These are phyloP conservation scores for Hormaphis cornu DNA, from an alignment of 1,140 invertebrate genomes.

Conservation along the genomic window DNA sequence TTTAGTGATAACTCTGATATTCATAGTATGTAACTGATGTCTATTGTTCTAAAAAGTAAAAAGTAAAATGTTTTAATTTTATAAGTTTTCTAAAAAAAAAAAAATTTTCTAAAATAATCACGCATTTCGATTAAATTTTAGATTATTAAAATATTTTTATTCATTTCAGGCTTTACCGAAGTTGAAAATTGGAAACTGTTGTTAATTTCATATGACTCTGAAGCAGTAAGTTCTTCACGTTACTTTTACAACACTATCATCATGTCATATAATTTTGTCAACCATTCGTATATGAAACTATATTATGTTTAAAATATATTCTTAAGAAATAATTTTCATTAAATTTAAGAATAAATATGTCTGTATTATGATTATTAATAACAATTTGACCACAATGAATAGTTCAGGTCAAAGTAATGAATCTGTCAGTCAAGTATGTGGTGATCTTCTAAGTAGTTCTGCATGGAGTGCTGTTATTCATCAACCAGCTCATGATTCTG, in stretches of 20 bases:
- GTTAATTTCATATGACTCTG: neutral
- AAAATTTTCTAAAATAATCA: no score
- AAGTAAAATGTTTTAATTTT: no score
- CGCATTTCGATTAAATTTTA: no score
- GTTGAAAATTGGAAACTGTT: slow-evolving; percentile 3
- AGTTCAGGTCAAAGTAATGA: slow-evolving; percentile 28
- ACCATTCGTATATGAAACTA: neutral
- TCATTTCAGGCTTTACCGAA: slow-evolving; percentile 3
- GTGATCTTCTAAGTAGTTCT: slow-evolving; percentile 39
- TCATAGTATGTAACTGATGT: no score
- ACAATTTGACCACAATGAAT: slow-evolving; percentile 9
- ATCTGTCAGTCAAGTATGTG: slow-evolving; percentile 26
- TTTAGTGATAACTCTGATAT: no score
- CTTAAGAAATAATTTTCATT: slow-evolving; percentile 5
- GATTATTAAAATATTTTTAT: neutral
- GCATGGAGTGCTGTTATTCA: slow-evolving; percentile 43
- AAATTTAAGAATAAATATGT: slow-evolving; percentile 17
- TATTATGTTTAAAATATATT: slow-evolving; percentile 4
- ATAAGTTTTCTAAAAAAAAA: no score
- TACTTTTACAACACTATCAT: slow-evolving; percentile 13
- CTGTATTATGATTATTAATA: slow-evolving; percentile 25
- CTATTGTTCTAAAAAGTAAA: no score
- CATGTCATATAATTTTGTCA: neutral
- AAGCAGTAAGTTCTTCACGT: slow-evolving; percentile 27
- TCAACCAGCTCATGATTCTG: slow-evolving; percentile 42